These are phyloP conservation scores for Saccopteryx leptura DNA, from an alignment of 2,113 vertebrate species.

Conservation along the genomic window DNA sequence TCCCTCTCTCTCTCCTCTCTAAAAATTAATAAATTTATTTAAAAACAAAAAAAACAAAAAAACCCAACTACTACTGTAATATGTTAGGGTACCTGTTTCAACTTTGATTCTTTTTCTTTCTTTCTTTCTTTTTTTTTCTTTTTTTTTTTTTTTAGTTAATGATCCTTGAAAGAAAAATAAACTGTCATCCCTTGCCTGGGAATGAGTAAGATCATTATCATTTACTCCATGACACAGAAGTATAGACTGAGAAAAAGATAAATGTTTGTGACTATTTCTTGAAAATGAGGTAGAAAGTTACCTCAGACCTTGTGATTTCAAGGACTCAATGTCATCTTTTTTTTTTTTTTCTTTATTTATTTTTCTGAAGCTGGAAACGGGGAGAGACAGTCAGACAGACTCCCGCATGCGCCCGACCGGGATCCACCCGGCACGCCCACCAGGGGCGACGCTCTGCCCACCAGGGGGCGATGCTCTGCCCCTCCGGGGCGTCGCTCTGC, in stretches of 20 bases:
- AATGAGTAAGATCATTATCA: conserved; percentile 13
- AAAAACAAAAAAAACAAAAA: too few species aligned
- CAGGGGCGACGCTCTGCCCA: too few species aligned
- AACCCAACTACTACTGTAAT: not conserved
- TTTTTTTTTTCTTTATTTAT: too few species aligned
- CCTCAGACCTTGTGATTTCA: not conserved
- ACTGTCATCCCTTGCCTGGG: not conserved
- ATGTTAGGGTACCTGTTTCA: not conserved
- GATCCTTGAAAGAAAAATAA: conserved; percentile 17
- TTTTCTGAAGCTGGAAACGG: too few species aligned
- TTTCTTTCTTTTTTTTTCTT: not conserved
- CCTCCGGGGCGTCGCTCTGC: too few species aligned
- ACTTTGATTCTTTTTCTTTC: not conserved
- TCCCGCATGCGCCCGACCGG: too few species aligned
- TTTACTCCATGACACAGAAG: not conserved
- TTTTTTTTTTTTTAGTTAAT: not conserved
- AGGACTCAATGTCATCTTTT: not conserved
- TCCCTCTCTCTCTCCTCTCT: too few species aligned
- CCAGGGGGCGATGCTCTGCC: too few species aligned
- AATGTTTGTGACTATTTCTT: not conserved
- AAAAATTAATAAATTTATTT: too few species aligned
- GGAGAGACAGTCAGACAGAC: too few species aligned
- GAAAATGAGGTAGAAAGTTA: not conserved
- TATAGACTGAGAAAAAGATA: not conserved
- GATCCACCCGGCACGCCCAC: too few species aligned